Evolutionary conservation across 2,113 vertebrate genomes (phyloP).

Genomic region (Eubucco bourcierii): DNA sequence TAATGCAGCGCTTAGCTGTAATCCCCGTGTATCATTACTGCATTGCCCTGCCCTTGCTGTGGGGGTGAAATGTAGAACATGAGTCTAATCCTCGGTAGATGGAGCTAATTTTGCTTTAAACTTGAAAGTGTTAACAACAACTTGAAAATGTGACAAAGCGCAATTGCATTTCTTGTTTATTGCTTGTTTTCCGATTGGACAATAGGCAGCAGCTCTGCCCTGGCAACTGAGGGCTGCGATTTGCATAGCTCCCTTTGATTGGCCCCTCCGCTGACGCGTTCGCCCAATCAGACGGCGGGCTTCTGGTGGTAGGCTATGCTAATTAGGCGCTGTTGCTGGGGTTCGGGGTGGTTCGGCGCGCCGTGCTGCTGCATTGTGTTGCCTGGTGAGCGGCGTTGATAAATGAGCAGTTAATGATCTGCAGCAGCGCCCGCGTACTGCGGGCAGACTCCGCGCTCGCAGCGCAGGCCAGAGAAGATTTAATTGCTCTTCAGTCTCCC

Average conservation of each 20-base stretch:
- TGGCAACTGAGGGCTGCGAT: constrained; percentile 96
- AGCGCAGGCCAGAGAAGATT: constrained; percentile 65
- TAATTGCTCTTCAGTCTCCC: constrained; percentile 64
- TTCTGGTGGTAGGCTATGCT: constrained; percentile 97
- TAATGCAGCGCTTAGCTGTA: constrained; percentile 10
- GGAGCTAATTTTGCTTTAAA: constrained; percentile 71
- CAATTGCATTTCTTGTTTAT: constrained; percentile 97
- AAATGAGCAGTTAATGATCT: constrained; percentile 92
- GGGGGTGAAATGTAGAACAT: constrained; percentile 57
- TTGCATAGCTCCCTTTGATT: constrained; percentile 94
- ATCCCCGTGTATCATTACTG: constrained; percentile 53
- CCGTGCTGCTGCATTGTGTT: constrained; percentile 92
- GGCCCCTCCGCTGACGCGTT: constrained; percentile 79
- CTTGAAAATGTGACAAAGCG: constrained; percentile 96
- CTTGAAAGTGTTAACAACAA: constrained; percentile 89
- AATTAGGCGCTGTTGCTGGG: constrained; percentile 99
- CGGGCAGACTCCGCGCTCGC: constrained; percentile 70
- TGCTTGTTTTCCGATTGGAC: constrained; percentile 99
- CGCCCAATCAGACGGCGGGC: constrained; percentile 88
- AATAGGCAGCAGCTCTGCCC: constrained; percentile 90
- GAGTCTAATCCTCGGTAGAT: constrained; percentile 63
- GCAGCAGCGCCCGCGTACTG: constrained; percentile 87
- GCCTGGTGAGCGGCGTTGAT: constrained; percentile 93
- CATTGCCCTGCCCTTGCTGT: constrained; percentile 62
- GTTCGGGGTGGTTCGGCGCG: constrained; percentile 88